phyloP scores from a whole-genome alignment of 1,140 invertebrate genomes.

The Megalopta genalis region DNA sequence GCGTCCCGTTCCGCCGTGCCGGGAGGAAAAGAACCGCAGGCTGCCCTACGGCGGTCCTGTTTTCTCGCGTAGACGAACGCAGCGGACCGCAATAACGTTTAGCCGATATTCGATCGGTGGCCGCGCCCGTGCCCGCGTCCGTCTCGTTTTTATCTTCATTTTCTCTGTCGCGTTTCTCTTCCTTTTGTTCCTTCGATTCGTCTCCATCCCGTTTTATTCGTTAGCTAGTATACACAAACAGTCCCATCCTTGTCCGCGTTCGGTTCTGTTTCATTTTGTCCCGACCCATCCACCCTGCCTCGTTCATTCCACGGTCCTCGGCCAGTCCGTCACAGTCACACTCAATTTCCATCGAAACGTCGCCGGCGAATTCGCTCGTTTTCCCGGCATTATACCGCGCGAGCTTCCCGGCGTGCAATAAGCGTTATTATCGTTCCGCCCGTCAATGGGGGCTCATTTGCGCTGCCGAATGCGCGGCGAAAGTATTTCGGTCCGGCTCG shows the following conservation, averaged over 20 bases:
- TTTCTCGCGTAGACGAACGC: constrained; percentile 51
- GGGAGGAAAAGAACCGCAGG: constrained; percentile 3
- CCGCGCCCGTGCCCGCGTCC: constrained; percentile 19
- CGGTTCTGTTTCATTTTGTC: background rate
- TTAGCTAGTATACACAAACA: constrained; percentile 7
- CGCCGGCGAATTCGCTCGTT: background rate
- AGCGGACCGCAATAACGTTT: constrained; percentile 58
- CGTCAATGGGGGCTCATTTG: background rate
- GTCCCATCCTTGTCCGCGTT: background rate
- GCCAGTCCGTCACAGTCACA: background rate
- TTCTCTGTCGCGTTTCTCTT: background rate
- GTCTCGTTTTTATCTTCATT: constrained; percentile 7
- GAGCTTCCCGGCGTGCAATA: background rate
- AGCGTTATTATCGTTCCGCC: background rate
- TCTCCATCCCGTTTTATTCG: background rate
- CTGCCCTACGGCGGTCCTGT: constrained; percentile 30
- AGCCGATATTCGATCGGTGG: constrained; percentile 60
- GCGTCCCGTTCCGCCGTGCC: too few relatives aligned
- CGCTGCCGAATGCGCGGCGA: background rate
- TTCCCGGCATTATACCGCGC: background rate
- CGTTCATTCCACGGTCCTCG: background rate
- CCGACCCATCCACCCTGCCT: background rate
- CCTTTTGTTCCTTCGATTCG: background rate
- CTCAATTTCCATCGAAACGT: constrained; percentile 20
- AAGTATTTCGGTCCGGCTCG: too few relatives aligned